A percentile compares a stretch with the other conserved stretches of the same genome.
Conservation (phyloP, 2,797 vertebrate species). For the Sebastes variabilis region DNA sequence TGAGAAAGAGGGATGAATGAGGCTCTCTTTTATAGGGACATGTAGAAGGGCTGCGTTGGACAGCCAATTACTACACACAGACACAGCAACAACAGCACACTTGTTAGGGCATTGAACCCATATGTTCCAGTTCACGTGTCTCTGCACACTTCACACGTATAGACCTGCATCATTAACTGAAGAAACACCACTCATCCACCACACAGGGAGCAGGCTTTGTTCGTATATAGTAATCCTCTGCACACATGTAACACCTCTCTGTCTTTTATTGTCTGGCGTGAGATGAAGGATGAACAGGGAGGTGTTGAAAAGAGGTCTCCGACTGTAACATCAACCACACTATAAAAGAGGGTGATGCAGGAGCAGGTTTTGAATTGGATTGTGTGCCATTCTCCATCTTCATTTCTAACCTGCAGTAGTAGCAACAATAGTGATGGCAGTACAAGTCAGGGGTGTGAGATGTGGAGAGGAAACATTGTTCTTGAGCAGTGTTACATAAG, state of each 20-base stretch:
- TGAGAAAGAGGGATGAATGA: background rate
- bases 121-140: slow-evolving; percentile 40
- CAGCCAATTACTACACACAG: slow-evolving; percentile 44
- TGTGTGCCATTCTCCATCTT: background rate
- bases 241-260: slow-evolving; percentile 3
- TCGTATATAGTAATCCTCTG: background rate
- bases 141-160: background rate
- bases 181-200: slow-evolving; percentile 2
- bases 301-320: background rate
- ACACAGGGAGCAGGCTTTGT: background rate
- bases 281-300: slow-evolving; percentile 4
- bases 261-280: background rate
- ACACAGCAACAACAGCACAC: slow-evolving; percentile 11
- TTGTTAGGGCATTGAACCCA: slow-evolving; percentile 27
- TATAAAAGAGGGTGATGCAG: background rate
- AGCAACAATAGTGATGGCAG: background rate
- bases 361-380: background rate
- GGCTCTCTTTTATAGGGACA: background rate
- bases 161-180: slow-evolving; percentile 14
- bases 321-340: slow-evolving; percentile 13
- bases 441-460: background rate
- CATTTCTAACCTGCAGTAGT: background rate
- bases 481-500: slow-evolving; percentile 13
- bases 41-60: slow-evolving; percentile 4
- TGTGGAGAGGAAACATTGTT: background rate